These are phyloP conservation scores for Oryctes rhinoceros DNA, from an alignment of 1,140 invertebrate genomes.

Conservation along the genomic window DNA sequence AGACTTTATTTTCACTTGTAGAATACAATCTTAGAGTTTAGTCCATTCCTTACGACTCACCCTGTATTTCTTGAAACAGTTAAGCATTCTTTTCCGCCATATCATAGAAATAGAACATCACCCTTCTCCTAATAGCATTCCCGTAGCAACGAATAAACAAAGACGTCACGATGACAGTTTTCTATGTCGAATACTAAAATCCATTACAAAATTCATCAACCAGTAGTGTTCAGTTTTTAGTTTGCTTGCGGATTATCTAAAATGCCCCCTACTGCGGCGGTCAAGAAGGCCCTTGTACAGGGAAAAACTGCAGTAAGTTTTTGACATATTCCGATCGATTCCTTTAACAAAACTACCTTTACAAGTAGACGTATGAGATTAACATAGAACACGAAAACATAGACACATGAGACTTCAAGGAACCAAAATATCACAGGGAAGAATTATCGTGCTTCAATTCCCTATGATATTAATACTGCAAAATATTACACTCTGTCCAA, in stretches of 20 bases:
- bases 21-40: too few relatives aligned
- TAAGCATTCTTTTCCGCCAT: too few relatives aligned
- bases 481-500: not conserved
- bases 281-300: constrained; percentile 38
- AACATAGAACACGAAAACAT: not conserved
- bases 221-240: constrained; percentile 30
- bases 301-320: constrained; percentile 42
- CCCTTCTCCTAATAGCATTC: too few relatives aligned
- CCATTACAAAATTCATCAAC: constrained; percentile 38
- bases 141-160: constrained; percentile 40
- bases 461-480: not conserved
- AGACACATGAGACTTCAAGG: not conserved
- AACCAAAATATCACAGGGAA: not conserved
- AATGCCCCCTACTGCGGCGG: constrained; percentile 45
- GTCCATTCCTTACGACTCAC: too few relatives aligned
- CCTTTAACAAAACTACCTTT: constrained; percentile 23
- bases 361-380: not conserved
- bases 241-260: constrained; percentile 31
- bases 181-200: constrained; percentile 17
- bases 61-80: too few relatives aligned
- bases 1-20: too few relatives aligned
- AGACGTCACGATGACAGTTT: constrained; percentile 14
- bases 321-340: not conserved
- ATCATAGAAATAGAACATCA: too few relatives aligned
- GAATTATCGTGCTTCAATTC: not conserved